Conservation (phyloP, 2,113 vertebrate species). For the Muscicapa adusta region DNA sequence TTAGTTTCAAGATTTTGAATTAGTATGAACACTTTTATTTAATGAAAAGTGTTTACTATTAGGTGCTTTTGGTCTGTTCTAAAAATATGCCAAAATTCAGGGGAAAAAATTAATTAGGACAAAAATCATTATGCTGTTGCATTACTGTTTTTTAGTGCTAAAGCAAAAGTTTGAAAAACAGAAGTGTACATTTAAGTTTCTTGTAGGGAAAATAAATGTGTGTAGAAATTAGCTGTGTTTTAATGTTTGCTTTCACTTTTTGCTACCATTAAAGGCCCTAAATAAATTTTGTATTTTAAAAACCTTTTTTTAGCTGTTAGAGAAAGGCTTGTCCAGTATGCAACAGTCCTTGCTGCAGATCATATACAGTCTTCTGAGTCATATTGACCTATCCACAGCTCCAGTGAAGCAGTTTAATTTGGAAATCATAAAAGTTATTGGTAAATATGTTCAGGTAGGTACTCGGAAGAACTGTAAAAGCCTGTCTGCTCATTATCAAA, state of each 20-base stretch:
- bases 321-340: slow-evolving; percentile 95
- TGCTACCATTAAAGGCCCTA: background rate
- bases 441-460: slow-evolving; percentile 97
- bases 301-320: slow-evolving; percentile 79
- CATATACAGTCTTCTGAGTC: slow-evolving; percentile 93
- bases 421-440: slow-evolving; percentile 98
- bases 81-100: background rate
- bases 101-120: background rate
- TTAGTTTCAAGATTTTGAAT: background rate
- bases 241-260: background rate
- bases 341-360: slow-evolving; percentile 95
- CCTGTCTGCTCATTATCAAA: background rate
- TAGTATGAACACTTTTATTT: background rate
- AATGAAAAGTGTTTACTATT: background rate
- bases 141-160: background rate
- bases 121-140: background rate
- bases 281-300: background rate
- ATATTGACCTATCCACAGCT: slow-evolving; percentile 91
- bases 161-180: background rate
- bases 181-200: background rate
- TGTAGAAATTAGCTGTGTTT: background rate
- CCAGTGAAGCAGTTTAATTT: slow-evolving; percentile 97
- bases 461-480: background rate
- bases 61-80: background rate
- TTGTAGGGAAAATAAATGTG: background rate